phyloP scores from a whole-genome alignment of 2,113 vertebrate species.

The Brachypodius melanocephalos region DNA sequence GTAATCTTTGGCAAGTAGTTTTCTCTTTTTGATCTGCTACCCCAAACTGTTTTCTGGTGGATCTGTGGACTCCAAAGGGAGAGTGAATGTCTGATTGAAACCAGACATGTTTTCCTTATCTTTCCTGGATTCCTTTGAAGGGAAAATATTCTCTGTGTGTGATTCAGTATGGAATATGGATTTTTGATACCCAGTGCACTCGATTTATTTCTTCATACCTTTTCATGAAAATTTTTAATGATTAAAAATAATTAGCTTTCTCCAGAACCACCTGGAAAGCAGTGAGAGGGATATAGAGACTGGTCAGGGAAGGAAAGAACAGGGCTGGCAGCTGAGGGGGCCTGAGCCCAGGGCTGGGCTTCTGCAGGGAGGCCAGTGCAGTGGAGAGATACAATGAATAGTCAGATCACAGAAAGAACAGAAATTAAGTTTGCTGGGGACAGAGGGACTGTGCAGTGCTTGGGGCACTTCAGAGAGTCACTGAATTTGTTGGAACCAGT shows the following conservation, averaged over 20 bases:
- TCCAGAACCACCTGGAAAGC: neutral
- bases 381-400: neutral
- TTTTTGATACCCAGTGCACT: neutral
- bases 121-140: neutral
- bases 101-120: neutral
- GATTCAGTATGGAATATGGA: neutral
- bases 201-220: neutral
- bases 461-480: neutral
- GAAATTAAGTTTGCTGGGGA: neutral
- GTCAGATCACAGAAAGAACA: neutral
- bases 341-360: neutral
- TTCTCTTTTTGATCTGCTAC: neutral
- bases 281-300: neutral
- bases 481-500: neutral
- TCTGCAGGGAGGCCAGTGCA: neutral
- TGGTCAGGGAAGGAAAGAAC: neutral
- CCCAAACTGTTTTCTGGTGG: neutral
- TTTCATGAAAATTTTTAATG: neutral
- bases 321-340: neutral
- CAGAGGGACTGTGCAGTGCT: rapidly evolving
- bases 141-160: neutral
- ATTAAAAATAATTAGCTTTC: neutral
- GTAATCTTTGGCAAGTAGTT: neutral
- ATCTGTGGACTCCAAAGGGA: neutral
- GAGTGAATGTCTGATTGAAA: neutral